Conservation (phyloP, 1,140 invertebrate genomes). For the Aphis craccivora region DNA sequence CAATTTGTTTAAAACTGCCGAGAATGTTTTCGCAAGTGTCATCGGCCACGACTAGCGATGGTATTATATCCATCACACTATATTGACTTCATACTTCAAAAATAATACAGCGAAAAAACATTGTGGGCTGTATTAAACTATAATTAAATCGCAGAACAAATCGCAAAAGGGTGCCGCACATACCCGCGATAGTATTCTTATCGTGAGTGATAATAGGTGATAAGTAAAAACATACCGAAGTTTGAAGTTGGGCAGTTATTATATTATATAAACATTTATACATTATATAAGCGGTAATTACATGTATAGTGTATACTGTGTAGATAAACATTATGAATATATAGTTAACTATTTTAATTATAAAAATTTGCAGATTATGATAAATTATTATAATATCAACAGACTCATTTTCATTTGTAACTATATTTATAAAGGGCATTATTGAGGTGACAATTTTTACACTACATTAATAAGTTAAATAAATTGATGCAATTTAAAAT, state of each 20-base stretch:
- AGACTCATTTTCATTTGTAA: neutral
- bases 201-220: neutral
- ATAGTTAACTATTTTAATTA: neutral
- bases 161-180: neutral
- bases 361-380: neutral
- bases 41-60: neutral
- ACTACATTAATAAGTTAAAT: neutral
- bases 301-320: too few relatives aligned
- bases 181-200: neutral
- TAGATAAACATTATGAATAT: neutral
- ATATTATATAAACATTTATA: neutral
- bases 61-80: neutral
- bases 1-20: neutral
- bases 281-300: too few relatives aligned
- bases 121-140: neutral
- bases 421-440: too few relatives aligned
- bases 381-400: neutral
- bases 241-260: neutral
- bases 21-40: neutral
- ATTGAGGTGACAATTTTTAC: neutral
- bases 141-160: neutral
- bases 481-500: neutral
- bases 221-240: neutral
- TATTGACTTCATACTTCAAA: conserved; percentile 14
- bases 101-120: neutral